A percentile compares a stretch with the other conserved stretches of the same genome.
phyloP scores from a whole-genome alignment of 2,113 vertebrate genomes.

The Brachirus orientalis region DNA sequence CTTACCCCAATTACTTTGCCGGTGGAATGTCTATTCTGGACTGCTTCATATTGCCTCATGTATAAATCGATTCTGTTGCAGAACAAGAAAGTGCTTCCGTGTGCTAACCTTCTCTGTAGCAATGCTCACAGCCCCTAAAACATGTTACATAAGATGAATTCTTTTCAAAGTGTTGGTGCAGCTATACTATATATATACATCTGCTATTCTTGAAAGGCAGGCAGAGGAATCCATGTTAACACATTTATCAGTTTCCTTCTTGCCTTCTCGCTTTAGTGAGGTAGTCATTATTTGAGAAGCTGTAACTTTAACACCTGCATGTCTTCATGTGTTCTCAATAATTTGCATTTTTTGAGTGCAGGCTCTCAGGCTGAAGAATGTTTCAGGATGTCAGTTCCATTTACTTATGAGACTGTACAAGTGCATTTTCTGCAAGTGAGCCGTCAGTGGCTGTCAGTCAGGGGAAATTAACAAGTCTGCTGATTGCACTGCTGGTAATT shows the following conservation, averaged over 20 bases:
- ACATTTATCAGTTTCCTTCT: neutral
- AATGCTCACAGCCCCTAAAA: conserved; percentile 19
- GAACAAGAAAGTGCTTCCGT: conserved; percentile 42
- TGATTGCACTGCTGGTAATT: conserved; percentile 82
- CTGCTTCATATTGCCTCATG: conserved; percentile 63
- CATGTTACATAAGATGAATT: conserved; percentile 36
- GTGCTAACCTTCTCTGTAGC: conserved; percentile 24
- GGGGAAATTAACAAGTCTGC: conserved; percentile 78
- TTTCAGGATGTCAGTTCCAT: conserved; percentile 58
- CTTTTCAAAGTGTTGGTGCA: conserved; percentile 8
- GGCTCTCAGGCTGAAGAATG: conserved; percentile 27
- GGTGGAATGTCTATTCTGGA: conserved; percentile 66
- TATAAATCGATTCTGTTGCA: conserved; percentile 69
- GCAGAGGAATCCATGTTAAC: conserved; percentile 2
- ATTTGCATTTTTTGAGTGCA: conserved; percentile 31
- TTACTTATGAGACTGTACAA: conserved; percentile 73
- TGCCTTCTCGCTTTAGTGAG: neutral
- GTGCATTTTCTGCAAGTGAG: conserved; percentile 76
- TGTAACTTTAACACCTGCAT: neutral
- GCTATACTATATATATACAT: neutral
- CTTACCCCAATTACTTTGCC: conserved; percentile 81
- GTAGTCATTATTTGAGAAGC: neutral
- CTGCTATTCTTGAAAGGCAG: conserved; percentile 2
- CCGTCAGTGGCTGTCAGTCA: conserved; percentile 77
- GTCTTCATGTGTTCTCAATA: conserved; percentile 13